Base-by-base conservation (phyloP, 2,113 vertebrate species). In the Plecturocebus donacophilus region DNA sequence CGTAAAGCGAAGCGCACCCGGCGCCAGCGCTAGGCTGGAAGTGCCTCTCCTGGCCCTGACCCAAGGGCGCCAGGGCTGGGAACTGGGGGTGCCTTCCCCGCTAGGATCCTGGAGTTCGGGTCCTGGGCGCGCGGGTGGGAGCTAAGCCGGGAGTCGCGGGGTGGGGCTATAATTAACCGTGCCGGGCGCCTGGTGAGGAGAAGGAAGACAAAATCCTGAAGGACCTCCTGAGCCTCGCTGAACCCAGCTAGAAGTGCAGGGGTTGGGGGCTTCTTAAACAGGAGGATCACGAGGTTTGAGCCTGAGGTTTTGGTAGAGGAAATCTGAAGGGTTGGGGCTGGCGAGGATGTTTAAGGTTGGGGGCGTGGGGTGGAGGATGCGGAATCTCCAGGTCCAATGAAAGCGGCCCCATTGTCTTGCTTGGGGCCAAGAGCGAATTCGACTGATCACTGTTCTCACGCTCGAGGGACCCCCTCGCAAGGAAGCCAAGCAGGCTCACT, bases 11-110 rank as follows among this genome's bases (percentile, higher is more conserved):
- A 75, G 79, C 40, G 42, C 75, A 45, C 83, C 68, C 23, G 80
- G 96, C 91, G 56, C 83, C 90, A 70, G 66, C 6, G 9, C 47
- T 87, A 1, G 73, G 30, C 76, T 94, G 84, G 87, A 87, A 80
- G 42, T 64, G 16, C 9, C n/a, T 83, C 71, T 58, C 54, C 56
- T 8, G 9, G 66, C 19, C 32, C 76, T 71, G 86, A 73, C 66
- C 87, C 21, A 35, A 77, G 56, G 90, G 93, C 45, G 2, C 23
- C 27, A 11, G 58, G 27, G 45, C 64, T n/a, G 8, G 19, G 40
- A 94, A 27, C 32, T 0, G 52, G 70, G 23, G 45, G 52, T 87
- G 73, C n/a, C 64, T 66, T 79, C 75, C 38, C 23, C 0, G 4
- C 5, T 16, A 35, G 54, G 8, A 42, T 75, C 27, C 35, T 2